Conservation (phyloP, 2,888 invertebrate genomes). For the Euplexia lucipara region DNA sequence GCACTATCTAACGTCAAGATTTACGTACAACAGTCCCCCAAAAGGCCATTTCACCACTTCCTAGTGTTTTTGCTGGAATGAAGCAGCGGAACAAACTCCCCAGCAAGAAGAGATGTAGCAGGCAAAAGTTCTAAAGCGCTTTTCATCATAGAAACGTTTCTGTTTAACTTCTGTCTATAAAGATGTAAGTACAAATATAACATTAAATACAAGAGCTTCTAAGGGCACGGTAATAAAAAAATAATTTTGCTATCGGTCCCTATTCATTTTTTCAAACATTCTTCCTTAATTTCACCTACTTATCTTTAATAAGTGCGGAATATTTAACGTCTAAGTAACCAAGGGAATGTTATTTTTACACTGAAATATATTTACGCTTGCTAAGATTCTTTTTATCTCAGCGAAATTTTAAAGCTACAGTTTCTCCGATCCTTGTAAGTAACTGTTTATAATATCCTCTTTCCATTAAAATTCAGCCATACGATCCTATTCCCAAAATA, state of each 20-base stretch:
- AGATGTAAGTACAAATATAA: conserved; percentile 45
- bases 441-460: not conserved
- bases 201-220: conserved; percentile 31
- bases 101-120: no score
- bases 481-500: not conserved
- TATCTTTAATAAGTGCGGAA: conserved; percentile 37
- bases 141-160: not conserved
- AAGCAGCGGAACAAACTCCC: no score
- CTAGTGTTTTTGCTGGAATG: no score
- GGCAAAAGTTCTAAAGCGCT: no score
- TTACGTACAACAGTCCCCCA: no score
- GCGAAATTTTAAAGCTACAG: not conserved
- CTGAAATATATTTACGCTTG: not conserved
- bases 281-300: conserved; percentile 34
- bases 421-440: not conserved
- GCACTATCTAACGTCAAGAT: no score
- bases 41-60: no score
- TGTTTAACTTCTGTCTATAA: conserved; percentile 28
- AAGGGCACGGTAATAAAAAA: conserved; percentile 44
- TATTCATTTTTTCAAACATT: conserved; percentile 29
- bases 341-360: conserved; percentile 16
- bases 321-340: conserved; percentile 27
- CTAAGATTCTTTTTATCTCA: not conserved
- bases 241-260: conserved; percentile 48
- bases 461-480: not conserved